These are phyloP conservation scores for Chaitophorus viminalis DNA, from an alignment of 2,888 invertebrate genomes.

Conservation along the genomic window DNA sequence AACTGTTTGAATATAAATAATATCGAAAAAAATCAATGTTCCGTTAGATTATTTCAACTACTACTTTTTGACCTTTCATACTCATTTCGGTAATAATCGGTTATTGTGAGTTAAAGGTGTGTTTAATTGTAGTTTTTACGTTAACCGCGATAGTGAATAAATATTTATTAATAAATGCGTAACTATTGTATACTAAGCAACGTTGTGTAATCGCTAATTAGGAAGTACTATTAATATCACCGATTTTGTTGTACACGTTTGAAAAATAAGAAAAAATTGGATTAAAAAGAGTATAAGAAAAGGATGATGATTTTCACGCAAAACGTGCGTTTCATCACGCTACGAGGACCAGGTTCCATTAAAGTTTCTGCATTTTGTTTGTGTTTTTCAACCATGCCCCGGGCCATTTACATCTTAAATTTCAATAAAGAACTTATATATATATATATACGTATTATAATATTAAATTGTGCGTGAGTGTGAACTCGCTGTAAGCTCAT, in stretches of 20 bases:
- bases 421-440: background rate
- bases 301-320: background rate
- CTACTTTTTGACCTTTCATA: conserved; percentile 1
- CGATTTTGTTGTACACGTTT: background rate
- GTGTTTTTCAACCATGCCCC: background rate
- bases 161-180: background rate
- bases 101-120: background rate
- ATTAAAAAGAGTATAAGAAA: background rate
- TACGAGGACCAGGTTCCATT: background rate
- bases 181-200: background rate
- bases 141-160: background rate
- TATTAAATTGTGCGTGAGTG: background rate
- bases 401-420: background rate
- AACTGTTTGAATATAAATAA: no score
- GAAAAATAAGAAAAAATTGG: background rate
- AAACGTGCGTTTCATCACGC: background rate
- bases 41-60: background rate
- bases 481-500: background rate
- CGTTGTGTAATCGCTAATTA: background rate
- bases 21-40: no score
- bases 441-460: no score
- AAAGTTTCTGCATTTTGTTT: background rate
- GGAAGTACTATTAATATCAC: background rate
- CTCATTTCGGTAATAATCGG: background rate
- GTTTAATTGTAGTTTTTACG: background rate